Evolutionary conservation across 1,140 invertebrate species (phyloP), one percentile per base, ranked within the genome.

Genomic region (Micrasema longulum): DNA sequence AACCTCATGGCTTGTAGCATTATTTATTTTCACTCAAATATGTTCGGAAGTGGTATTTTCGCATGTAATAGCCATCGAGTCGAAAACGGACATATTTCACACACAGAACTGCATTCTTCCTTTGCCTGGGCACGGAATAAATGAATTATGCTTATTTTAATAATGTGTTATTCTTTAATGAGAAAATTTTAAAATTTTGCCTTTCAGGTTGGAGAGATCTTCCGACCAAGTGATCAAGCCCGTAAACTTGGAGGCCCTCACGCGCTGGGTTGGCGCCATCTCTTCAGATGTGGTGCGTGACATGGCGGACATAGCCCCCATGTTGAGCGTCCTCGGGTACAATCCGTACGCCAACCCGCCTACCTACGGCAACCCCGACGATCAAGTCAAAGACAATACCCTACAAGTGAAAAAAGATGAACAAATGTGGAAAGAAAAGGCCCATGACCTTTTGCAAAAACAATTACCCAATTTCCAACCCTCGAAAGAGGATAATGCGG

Each of bases 201-300:
- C 26, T 87, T 87, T 52, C 86, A 98, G 96, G 84, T 94, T 97
- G 76, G 97, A 99, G 84, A 89, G 97, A 66, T 99, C 97, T 12
- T 97, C 96, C 71, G 97, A 99, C 87, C 97, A 99, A 88, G 97
- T 99, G 60, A 96, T 99, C 80, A 98, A 98, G 81, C 97, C 98
- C 5, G 93, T 99, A 11, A 99, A 99, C 87, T 84, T 97, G 69
- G 97, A 99, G 84, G 97, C 97, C 7, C 84, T 99, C 52, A 91
- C 91, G 73, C 98, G 98, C 85, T 99, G 98, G 98, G 97, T 98
- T 38, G 96, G 94, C 38, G 87, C 93, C 75, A 92, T 99, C 79
- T 97, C 97, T 20, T 88, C 90, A 20, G 96, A 98, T 83, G 96
- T 98, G 22, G 89, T 96, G 35, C 87, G 88, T 72, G 94, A 97